Base-by-base conservation (phyloP, 2,797 vertebrate species). In the Gallinago nigripennis region DNA sequence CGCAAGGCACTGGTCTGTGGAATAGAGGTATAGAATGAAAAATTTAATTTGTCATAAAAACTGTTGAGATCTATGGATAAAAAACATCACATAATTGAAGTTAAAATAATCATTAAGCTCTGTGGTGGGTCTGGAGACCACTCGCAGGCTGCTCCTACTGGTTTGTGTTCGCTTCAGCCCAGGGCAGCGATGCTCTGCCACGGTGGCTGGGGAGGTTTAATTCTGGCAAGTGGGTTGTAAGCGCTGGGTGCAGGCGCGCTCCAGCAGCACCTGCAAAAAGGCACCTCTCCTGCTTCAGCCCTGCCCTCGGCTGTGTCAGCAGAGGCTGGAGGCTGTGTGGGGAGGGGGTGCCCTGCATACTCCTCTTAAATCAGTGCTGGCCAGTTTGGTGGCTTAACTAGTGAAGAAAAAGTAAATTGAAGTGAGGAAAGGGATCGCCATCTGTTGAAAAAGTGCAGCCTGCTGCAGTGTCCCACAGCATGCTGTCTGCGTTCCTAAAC, bases 281-380 rank as follows among this genome's bases (percentile, higher is more conserved):
- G 33, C 68, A 39, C 30, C 45, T 65, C 57, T 80, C 30, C 45
- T 0, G 1, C 39, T 33, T 37, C 24, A 8, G 23, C 75, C 10
- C 0, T 2, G 20, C 24, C 53, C 70, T 50, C 1, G 3, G 2
- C 12, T 28, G 9, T 15, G 45, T 50, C 65, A 9, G 45, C 43
- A 18, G 33, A 43, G 51, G 33, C 9, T 18, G n/a, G 63, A 20
- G 57, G 51, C 45, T 43, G 27, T 25, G 27, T 21, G 2, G 37
- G 8, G 12, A 2, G 2, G 6, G 9, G 2, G 27, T 53, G 28
- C 28, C 4, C 3, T 12, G 19, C 0, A 6, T 27, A 5, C 41
- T 57, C 5, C 0, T 15, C 2, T 53, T 68, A 28, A 56, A 33
- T 68, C 39, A 48, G 1, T 4, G 54, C 54, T 53, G 39, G 37